Conservation (phyloP, 2,113 vertebrate genomes). For the Gopherus flavomarginatus region DNA sequence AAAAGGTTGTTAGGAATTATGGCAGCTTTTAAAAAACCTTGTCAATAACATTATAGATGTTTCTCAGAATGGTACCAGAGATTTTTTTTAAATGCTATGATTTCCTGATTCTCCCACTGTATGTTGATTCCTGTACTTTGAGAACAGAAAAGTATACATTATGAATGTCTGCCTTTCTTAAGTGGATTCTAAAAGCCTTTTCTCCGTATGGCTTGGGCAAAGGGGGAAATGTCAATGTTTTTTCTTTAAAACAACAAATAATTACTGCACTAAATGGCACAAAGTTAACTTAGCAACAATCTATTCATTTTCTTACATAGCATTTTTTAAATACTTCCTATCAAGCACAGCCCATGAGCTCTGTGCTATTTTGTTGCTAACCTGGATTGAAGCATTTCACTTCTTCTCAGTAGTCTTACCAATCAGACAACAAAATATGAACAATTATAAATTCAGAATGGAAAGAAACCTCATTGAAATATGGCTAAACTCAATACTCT, state of each 20-base stretch:
- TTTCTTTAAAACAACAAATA: constrained; percentile 58
- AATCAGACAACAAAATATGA: constrained; percentile 47
- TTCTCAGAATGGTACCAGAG: constrained; percentile 7
- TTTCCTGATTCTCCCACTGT: constrained; percentile 23
- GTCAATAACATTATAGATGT: not conserved
- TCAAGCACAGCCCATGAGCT: not conserved
- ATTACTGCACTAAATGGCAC: constrained; percentile 60
- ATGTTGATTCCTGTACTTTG: constrained; percentile 6
- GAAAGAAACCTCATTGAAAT: constrained; percentile 41
- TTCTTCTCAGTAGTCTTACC: not conserved
- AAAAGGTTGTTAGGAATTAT: constrained; percentile 10
- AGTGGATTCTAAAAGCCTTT: constrained; percentile 53
- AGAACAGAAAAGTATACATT: constrained; percentile 42
- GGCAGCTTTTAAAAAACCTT: constrained; percentile 18
- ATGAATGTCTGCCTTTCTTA: not conserved
- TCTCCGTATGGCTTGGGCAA: constrained; percentile 50
- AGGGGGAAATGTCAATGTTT: constrained; percentile 46
- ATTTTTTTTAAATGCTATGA: constrained; percentile 18
- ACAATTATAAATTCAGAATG: constrained; percentile 37
- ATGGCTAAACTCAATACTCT: not conserved
- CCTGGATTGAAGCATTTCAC: not conserved
- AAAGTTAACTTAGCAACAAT: constrained; percentile 69
- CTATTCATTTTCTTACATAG: constrained; percentile 40
- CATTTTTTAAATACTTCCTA: constrained; percentile 48
- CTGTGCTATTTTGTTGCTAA: constrained; percentile 17